Percentiles rank a stretch among this genome's conserved stretches.
Conservation (phyloP, 1,140 invertebrate species). For the Drosophila ohnishii region DNA sequence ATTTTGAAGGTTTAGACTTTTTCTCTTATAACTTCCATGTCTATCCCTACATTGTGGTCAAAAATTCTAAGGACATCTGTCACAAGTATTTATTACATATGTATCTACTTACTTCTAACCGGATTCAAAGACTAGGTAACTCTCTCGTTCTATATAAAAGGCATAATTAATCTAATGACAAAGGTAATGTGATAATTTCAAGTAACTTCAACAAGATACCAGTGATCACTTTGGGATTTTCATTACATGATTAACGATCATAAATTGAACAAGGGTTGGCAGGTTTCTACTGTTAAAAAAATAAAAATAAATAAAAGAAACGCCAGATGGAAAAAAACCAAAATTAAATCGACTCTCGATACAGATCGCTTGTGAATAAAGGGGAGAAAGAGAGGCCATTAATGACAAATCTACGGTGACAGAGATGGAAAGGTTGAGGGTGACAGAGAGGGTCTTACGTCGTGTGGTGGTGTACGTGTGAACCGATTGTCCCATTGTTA, state of each 20-base stretch:
- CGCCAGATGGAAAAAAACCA: not conserved
- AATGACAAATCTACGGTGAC: constrained; percentile 13
- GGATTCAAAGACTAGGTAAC: not conserved
- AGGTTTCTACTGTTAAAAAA: not conserved
- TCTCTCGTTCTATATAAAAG: not conserved
- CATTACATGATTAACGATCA: constrained; percentile 26
- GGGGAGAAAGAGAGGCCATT: constrained; percentile 8
- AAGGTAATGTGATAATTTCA: not conserved
- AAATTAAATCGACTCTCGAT: constrained; percentile 14
- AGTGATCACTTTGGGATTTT: not conserved
- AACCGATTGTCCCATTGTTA: constrained; percentile 35
- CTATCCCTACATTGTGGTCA: no score
- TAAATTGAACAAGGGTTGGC: not conserved
- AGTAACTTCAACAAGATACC: not conserved
- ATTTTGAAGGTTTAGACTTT: not conserved
- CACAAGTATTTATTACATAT: not conserved
- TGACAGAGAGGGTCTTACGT: constrained; percentile 16
- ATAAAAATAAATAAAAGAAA: not conserved
- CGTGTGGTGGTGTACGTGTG: constrained; percentile 29
- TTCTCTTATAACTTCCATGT: no score
- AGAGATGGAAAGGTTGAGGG: constrained; percentile 13
- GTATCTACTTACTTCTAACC: not conserved
- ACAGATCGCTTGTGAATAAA: constrained; percentile 5
- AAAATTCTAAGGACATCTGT: no score
- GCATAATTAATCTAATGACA: not conserved